Evolutionary conservation across 1,140 invertebrate species (phyloP).

Genomic region (Halesus radiatus): DNA sequence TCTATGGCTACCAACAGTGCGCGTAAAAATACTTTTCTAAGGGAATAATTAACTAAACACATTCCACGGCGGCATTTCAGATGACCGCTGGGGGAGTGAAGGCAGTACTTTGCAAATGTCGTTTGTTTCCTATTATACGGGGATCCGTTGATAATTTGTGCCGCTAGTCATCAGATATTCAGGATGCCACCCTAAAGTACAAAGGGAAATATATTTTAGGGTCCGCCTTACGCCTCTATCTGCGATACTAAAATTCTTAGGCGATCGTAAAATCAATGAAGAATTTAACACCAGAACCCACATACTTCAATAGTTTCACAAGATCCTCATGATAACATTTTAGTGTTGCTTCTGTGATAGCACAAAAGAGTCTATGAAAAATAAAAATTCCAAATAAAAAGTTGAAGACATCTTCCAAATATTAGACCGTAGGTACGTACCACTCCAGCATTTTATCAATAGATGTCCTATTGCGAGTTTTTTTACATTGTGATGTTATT

Average conservation of each 20-base stretch:
- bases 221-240: conserved; percentile 15
- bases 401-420: too few relatives aligned
- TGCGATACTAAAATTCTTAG: conserved; percentile 15
- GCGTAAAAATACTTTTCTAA: conserved; percentile 14
- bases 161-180: conserved; percentile 44
- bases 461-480: too few relatives aligned
- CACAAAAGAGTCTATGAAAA: too few relatives aligned
- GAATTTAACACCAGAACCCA: conserved; percentile 15
- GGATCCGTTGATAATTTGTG: conserved; percentile 48
- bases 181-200: conserved; percentile 24
- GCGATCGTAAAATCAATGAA: conserved; percentile 15
- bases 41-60: conserved; percentile 19
- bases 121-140: conserved; percentile 53
- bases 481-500: too few relatives aligned
- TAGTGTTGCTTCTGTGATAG: not conserved
- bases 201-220: not conserved
- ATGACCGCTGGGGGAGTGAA: not conserved
- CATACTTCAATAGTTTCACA: not conserved
- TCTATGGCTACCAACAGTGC: not conserved
- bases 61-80: conserved; percentile 4
- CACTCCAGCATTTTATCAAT: too few relatives aligned
- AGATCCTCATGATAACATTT: not conserved
- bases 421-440: too few relatives aligned
- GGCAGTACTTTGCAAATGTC: conserved; percentile 22
- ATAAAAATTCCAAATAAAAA: too few relatives aligned